Evolutionary conservation across 2,797 vertebrate genomes (phyloP), one percentile per base, ranked within the genome.

Genomic region (Momotus momota): DNA sequence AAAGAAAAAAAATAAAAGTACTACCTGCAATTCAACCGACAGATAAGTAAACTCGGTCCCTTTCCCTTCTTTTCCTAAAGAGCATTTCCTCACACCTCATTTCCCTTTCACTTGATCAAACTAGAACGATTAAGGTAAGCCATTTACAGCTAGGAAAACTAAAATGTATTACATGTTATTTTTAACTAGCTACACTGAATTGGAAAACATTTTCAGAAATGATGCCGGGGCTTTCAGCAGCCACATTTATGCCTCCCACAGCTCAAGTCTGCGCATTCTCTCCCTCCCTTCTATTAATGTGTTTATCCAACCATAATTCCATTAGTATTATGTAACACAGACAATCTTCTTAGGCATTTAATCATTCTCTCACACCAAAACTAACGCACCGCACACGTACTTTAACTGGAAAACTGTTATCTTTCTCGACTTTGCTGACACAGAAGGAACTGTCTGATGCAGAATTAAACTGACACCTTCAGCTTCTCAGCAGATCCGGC

Each of bases 321-420:
- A 95, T 94, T 96, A 97, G 93, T 71, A 96, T 96, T 97, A 97
- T 70, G 91, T 96, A 97, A 97, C 94, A 84, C 55, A 90, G 95
- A 88, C 95, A 95, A 94, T 94, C 94, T 96, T 96, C 94, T 96
- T 83, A 95, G 79, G 87, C 87, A 54, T 75, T 95, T 57, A 92
- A 81, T 86, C 88, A 90, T 82, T 62, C 80, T 74, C 93, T 96
- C 74, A 72, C 95, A 66, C 90, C 92, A 95, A 96, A 94, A 61
- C 54, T 61, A 93, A 62, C 58, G 51, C 64, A n/a, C 69, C 48
- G 67, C 95, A 87, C 83, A 94, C 40, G 20, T 46, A 27, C 75
- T 87, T 81, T 12, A 75, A 72, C 49, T 62, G 55, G 29, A 73
- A 58, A 74, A 41, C 88, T n/a, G 78, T 69, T 65, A 17, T n/a